phyloP scores from a whole-genome alignment of 2,797 vertebrate genomes.

The Melanotaenia nigrans region DNA sequence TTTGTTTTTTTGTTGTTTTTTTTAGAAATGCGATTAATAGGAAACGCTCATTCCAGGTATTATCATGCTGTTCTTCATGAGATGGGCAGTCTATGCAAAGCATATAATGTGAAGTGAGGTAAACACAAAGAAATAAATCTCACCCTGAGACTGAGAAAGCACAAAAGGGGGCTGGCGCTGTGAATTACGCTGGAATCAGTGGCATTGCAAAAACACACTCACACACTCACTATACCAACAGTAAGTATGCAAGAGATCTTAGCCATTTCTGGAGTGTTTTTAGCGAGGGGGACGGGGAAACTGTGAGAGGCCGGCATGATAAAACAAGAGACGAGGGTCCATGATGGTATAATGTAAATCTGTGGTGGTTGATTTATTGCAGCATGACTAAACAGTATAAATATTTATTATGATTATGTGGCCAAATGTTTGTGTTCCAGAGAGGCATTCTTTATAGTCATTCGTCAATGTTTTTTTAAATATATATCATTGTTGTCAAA shows the following conservation, averaged over 20 bases:
- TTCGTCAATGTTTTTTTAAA: constrained; percentile 25
- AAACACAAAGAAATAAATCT: constrained; percentile 62
- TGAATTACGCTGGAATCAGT: constrained; percentile 66
- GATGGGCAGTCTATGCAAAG: constrained; percentile 83
- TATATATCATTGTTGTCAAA: constrained; percentile 48
- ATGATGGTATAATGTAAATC: constrained; percentile 20
- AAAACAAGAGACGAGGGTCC: constrained; percentile 14
- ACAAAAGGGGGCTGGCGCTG: constrained; percentile 68
- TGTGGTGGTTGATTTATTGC: constrained; percentile 21
- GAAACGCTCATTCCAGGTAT: constrained; percentile 72
- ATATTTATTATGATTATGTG: constrained; percentile 39
- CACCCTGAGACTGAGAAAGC: constrained; percentile 69
- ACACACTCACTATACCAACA: constrained; percentile 44
- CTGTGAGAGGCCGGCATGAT: constrained; percentile 5
- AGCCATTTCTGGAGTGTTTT: constrained; percentile 53
- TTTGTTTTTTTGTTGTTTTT: background rate
- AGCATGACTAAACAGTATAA: constrained; percentile 26
- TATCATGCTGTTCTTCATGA: constrained; percentile 68
- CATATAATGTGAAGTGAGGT: constrained; percentile 76
- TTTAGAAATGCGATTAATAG: constrained; percentile 50
- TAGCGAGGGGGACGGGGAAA: constrained; percentile 10
- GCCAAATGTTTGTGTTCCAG: constrained; percentile 43
- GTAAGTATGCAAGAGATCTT: constrained; percentile 72
- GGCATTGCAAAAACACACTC: constrained; percentile 63
- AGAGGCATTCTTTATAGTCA: constrained; percentile 35